phyloP scores from a whole-genome alignment of 2,113 vertebrate species.

The Mohoua ochrocephala region DNA sequence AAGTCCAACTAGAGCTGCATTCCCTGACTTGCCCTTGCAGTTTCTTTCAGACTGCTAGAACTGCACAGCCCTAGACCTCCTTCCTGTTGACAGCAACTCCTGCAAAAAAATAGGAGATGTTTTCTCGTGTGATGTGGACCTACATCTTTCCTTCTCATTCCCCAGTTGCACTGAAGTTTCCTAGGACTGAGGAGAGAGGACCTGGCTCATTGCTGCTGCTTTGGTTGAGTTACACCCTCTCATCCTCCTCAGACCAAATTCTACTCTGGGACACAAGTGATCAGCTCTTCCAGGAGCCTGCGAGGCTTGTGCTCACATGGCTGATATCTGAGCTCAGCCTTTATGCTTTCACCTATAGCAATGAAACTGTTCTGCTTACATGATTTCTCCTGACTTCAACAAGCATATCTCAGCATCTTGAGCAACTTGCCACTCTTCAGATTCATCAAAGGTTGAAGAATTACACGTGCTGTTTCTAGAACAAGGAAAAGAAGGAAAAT shows the following conservation, averaged over 20 bases:
- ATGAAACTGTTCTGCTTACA: conserved; percentile 73
- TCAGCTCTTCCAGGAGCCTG: background rate
- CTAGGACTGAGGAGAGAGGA: background rate
- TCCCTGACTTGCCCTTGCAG: background rate
- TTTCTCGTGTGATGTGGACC: background rate
- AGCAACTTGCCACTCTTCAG: conserved; percentile 74
- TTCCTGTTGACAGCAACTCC: background rate
- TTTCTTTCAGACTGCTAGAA: background rate
- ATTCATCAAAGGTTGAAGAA: conserved; percentile 78
- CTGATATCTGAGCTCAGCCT: background rate
- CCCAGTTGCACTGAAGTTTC: background rate
- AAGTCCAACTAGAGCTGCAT: background rate
- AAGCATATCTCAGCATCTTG: conserved; percentile 91
- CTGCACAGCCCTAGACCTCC: background rate
- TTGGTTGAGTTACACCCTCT: background rate
- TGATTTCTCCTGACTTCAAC: conserved; percentile 89
- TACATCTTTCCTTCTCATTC: background rate
- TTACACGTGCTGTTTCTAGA: conserved; percentile 73
- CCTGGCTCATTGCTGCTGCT: background rate
- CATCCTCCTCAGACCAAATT: background rate
- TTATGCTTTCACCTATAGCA: background rate
- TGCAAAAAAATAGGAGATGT: background rate
- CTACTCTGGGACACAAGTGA: background rate
- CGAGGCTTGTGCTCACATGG: background rate
- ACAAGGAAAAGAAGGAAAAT: background rate